Percentiles rank a stretch among this genome's conserved stretches.
Conservation (phyloP, 2,888 invertebrate genomes). For the Cataglyphis cursor region DNA sequence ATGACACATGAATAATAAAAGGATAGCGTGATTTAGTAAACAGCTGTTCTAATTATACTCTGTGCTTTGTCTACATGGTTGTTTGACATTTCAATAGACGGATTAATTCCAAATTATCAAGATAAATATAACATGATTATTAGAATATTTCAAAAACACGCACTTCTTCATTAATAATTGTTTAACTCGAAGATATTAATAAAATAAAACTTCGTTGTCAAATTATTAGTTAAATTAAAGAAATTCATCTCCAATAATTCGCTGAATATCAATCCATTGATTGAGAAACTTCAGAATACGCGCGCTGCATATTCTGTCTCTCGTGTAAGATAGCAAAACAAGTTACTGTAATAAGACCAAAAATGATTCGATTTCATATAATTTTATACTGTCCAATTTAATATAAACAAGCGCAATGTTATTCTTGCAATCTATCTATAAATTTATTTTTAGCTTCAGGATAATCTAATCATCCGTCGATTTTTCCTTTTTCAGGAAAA, state of each 20-base stretch:
- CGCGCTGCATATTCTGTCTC: background rate
- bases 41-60: background rate
- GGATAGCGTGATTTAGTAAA: background rate
- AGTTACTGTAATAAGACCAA: background rate
- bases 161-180: constrained; percentile 4
- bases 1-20: background rate
- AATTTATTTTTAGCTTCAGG: background rate
- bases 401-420: background rate
- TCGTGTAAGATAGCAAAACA: background rate
- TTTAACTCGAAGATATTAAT: constrained; percentile 13
- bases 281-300: background rate
- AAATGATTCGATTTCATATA: background rate
- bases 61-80: background rate
- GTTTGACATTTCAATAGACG: constrained; percentile 39
- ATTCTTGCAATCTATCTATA: background rate
- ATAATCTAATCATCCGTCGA: background rate
- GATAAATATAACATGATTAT: background rate
- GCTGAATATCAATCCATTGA: background rate
- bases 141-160: background rate
- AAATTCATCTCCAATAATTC: background rate
- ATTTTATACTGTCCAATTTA: background rate
- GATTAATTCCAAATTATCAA: background rate
- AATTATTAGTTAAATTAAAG: background rate
- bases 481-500: background rate
- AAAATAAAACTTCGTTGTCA: background rate